Percentiles rank a stretch among this genome's conserved stretches.
Conservation (phyloP, 2,113 vertebrate genomes). For the Otocyon megalotis region DNA sequence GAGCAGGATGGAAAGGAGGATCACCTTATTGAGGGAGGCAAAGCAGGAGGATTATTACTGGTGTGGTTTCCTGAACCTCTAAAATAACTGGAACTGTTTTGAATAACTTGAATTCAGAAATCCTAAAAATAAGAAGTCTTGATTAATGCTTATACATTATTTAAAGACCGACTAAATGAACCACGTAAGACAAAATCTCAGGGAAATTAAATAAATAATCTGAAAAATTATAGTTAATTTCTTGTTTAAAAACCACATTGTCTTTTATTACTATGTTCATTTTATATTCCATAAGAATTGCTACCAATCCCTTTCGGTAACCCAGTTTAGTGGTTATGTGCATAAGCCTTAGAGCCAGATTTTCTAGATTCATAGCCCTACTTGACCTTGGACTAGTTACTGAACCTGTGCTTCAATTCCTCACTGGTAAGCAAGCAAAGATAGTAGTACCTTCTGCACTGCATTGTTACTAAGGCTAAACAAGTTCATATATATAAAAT, state of each 20-base stretch:
- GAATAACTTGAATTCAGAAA: conserved; percentile 31
- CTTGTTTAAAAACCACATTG: not conserved
- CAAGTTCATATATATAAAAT: not conserved
- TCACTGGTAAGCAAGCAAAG: not conserved
- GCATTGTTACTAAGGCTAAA: not conserved
- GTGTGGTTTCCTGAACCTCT: not conserved
- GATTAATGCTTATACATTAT: not conserved
- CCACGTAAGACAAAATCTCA: not conserved
- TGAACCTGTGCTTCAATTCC: not conserved
- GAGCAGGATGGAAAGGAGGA: not conserved
- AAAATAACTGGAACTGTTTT: not conserved
- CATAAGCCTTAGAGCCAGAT: not conserved
- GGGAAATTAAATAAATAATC: not conserved
- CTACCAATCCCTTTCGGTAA: not conserved
- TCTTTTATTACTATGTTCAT: not conserved
- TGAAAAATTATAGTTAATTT: not conserved
- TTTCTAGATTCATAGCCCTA: not conserved
- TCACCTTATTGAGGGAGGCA: not conserved
- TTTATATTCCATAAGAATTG: not conserved
- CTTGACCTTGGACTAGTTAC: not conserved
- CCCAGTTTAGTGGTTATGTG: not conserved
- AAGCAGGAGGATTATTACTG: not conserved
- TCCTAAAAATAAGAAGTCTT: not conserved
- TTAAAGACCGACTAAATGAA: not conserved
- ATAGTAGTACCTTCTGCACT: not conserved